These are phyloP conservation scores for Oithona nana DNA, from an alignment of 2,888 invertebrate species.

Conservation along the genomic window DNA sequence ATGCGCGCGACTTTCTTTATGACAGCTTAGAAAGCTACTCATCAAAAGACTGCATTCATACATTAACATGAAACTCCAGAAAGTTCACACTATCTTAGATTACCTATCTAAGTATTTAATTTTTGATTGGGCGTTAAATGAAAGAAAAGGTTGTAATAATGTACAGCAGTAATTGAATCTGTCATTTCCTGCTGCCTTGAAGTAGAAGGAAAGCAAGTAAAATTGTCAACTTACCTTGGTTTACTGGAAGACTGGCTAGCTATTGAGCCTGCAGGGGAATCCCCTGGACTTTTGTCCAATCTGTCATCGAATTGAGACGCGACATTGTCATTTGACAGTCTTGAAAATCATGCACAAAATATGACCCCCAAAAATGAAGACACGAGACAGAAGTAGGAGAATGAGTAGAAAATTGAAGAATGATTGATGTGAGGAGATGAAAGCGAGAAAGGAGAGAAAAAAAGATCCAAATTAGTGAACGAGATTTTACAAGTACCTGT, in stretches of 20 bases:
- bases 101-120: no score
- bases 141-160: no score
- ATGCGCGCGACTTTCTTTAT: no score
- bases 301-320: slow-evolving; percentile 2
- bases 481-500: not conserved
- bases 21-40: no score
- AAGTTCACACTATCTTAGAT: no score
- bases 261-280: not conserved
- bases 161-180: no score
- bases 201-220: no score
- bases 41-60: no score
- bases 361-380: not conserved
- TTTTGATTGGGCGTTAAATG: no score
- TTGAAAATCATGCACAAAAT: no score
- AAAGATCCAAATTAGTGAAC: not conserved
- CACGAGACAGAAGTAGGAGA: not conserved
- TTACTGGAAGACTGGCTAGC: not conserved
- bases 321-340: slow-evolving; percentile 9
- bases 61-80: no score
- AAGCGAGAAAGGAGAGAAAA: not conserved
- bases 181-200: no score
- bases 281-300: not conserved
- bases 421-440: not conserved
- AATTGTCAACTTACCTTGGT: not conserved
- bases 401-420: not conserved